These are phyloP conservation scores for Metridium senile DNA, from an alignment of 92 coral and sea anemone genomes.

Conservation along the genomic window DNA sequence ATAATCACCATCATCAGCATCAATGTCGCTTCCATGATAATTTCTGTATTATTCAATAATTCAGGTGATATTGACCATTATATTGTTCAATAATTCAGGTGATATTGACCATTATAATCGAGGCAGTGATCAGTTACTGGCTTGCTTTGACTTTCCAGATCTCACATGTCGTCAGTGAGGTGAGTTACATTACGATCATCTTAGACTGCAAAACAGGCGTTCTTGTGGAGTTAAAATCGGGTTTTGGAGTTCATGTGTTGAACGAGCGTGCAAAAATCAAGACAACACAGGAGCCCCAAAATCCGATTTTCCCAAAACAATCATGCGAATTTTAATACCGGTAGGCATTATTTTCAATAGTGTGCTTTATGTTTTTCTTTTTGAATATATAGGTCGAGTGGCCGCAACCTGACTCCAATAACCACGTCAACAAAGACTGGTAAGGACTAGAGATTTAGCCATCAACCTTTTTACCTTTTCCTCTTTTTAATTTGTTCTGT, in stretches of 20 bases:
- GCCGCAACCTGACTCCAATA: constrained; percentile 67
- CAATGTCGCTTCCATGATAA: too few relatives aligned
- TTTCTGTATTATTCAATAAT: not conserved
- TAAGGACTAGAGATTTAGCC: constrained; percentile 6
- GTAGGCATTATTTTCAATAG: too few relatives aligned
- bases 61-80: constrained; percentile 11
- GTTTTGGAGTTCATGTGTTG: too few relatives aligned
- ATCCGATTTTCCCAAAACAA: too few relatives aligned
- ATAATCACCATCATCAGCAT: too few relatives aligned
- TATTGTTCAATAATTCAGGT: not conserved
- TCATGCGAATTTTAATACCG: too few relatives aligned
- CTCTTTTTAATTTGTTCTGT: not conserved
- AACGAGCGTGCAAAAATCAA: too few relatives aligned
- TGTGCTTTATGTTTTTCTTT: too few relatives aligned
- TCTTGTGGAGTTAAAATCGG: too few relatives aligned
- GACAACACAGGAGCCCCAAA: too few relatives aligned
- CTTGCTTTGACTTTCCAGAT: constrained; percentile 77
- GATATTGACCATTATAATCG: constrained; percentile 23
- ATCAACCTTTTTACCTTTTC: not conserved
- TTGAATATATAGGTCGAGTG: constrained; percentile 80
- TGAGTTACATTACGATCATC: too few relatives aligned
- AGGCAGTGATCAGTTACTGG: constrained; percentile 80
- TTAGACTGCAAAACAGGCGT: too few relatives aligned
- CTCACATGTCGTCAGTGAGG: constrained; percentile 89
- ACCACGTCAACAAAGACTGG: constrained; percentile 71